Conservation (phyloP, 2,888 invertebrate genomes). For the Rutpela maculata region DNA sequence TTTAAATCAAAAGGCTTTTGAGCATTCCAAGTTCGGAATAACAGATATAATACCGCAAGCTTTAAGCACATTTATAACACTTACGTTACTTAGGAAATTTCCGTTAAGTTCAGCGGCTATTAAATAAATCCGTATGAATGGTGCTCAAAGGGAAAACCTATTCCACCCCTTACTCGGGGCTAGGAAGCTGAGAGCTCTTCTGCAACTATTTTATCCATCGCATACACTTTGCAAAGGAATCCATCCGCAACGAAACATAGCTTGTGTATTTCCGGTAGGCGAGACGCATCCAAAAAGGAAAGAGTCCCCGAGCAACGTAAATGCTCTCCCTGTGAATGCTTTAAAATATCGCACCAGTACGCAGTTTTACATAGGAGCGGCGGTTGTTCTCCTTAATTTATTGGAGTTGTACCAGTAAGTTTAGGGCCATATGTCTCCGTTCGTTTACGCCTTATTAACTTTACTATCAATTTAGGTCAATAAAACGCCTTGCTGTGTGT, state of each 20-base stretch:
- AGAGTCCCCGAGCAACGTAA: constrained; percentile 17
- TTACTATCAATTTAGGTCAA: constrained; percentile 52
- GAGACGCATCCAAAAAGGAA: constrained; percentile 32
- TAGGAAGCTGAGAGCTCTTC: constrained; percentile 19
- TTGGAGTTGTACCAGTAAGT: constrained; percentile 63
- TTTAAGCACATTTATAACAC: constrained; percentile 48
- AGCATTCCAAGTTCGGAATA: constrained; percentile 2
- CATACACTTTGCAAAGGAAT: constrained; percentile 21
- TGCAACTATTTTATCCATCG: constrained; percentile 27
- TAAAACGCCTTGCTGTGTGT: constrained; percentile 37
- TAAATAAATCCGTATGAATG: constrained; percentile 54
- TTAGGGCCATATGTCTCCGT: constrained; percentile 61
- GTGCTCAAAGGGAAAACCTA: constrained; percentile 48
- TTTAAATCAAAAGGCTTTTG: constrained; percentile 24
- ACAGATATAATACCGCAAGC: constrained; percentile 41
- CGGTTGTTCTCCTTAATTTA: constrained; percentile 66
- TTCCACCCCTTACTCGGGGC: constrained; percentile 33
- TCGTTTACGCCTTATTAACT: constrained; percentile 67
- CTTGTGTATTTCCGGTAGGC: constrained; percentile 24
- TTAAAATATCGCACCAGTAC: constrained; percentile 65
- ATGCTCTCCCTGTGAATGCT: constrained; percentile 47
- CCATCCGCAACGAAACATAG: constrained; percentile 36
- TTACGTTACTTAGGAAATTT: constrained; percentile 52
- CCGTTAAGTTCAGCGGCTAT: constrained; percentile 48
- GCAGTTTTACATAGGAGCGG: constrained; percentile 68